Evolutionary conservation across 2,888 invertebrate genomes (phyloP), one percentile per base, ranked within the genome.

Genomic region (Xestia xanthographa): DNA sequence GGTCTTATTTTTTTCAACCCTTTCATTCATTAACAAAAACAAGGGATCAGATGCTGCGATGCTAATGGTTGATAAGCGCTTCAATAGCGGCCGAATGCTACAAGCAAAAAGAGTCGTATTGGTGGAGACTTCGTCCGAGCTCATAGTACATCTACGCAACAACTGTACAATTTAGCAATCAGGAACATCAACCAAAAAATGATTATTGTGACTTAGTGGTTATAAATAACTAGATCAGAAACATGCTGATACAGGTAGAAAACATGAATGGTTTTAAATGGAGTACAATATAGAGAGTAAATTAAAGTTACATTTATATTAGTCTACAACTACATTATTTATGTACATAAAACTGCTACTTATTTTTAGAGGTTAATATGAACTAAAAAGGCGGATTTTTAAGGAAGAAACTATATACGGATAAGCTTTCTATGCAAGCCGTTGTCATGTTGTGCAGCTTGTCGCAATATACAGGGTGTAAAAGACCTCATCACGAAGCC

Each of bases 361-460:
- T 17, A 22, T 53, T 20, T 43, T 17, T 4, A 22, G 4, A 71
- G 9, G 41, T 11, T 22, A 34, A 34, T 22, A 5, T 50, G 6
- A 41, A 11, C 76, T 50, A 75, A 26, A 56, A n/a, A 26, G 4
- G 20, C n/a, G 20, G 5, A 53, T n/a, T 22, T 5, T 22, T 6
- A n/a, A n/a, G 12, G 38, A 45, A 5, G 4, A 75, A 29, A 75
- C 17, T 41, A 48, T 38, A 5, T 41, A 41, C 41, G n/a, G 29
- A 41, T 41, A 60, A 76, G 76, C 45, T 29, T 48, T n/a, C 12
- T 75, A 17, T 38, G 66, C 71, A 38, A 53, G 22, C 8, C 12
- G 20, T n/a, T 41, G 12, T 20, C 5, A 53, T 53, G 12, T 20
- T 29, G 0, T 62, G 20, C 38, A 20, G 26, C 14, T 45, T 22